A percentile compares a stretch with the other conserved stretches of the same genome.
phyloP scores from a whole-genome alignment of 2,113 vertebrate genomes.

The Rhineura floridana region DNA sequence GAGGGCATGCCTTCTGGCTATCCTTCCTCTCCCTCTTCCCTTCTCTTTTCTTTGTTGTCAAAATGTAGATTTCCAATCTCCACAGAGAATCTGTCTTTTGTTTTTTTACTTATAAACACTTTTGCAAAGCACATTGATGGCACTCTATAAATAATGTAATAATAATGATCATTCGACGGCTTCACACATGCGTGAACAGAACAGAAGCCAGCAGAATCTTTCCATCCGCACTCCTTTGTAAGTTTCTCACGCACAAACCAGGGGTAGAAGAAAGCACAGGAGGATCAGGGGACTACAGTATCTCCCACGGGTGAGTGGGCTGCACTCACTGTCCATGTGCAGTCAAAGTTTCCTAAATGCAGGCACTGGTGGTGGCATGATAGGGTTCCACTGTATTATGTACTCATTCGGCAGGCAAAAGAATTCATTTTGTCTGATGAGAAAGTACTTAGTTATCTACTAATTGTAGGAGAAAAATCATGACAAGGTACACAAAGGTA shows the following conservation, averaged over 20 bases:
- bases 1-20: too few relatives aligned
- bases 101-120: not conserved
- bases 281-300: not conserved
- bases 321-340: not conserved
- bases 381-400: not conserved
- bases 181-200: not conserved
- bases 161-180: not conserved
- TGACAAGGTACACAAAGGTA: not conserved
- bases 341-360: not conserved
- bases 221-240: not conserved
- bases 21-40: not conserved
- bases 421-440: not conserved
- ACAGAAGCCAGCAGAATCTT: not conserved
- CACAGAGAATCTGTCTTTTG: not conserved
- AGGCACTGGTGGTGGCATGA: too few relatives aligned
- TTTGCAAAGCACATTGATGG: not conserved
- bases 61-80: not conserved
- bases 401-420: not conserved
- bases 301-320: not conserved
- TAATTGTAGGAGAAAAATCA: not conserved
- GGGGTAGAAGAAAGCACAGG: not conserved
- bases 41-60: not conserved
- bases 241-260: not conserved
- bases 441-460: not conserved
- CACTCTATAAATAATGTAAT: not conserved